Percentiles rank a stretch among this genome's conserved stretches.
Conservation (phyloP, 2,797 vertebrate genomes). For the Phalloptychus januarius region DNA sequence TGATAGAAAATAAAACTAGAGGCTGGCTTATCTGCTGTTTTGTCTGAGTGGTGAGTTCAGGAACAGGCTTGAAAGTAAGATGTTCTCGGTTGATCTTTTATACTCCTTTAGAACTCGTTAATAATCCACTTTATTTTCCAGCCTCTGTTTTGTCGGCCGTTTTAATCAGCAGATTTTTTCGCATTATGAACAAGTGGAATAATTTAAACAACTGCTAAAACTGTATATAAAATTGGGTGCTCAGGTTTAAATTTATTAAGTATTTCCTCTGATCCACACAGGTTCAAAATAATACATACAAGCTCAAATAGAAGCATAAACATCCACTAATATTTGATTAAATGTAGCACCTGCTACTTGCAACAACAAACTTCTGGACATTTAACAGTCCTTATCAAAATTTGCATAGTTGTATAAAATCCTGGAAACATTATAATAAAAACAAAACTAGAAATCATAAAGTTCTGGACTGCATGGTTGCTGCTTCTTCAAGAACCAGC, state of each 20-base stretch:
- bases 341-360: not conserved
- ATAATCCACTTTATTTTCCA: not conserved
- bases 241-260: not conserved
- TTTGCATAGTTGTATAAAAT: not conserved
- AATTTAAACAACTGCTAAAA: not conserved
- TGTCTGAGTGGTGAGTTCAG: not conserved
- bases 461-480: not conserved
- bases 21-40: constrained; percentile 3
- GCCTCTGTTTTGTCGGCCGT: not conserved
- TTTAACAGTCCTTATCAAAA: not conserved
- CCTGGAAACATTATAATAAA: not conserved
- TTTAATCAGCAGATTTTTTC: not conserved
- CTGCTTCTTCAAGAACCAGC: not conserved
- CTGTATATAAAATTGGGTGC: not conserved
- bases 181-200: not conserved
- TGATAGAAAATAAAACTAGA: constrained; percentile 30
- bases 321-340: not conserved
- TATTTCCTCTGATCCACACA: not conserved
- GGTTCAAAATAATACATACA: not conserved
- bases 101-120: not conserved
- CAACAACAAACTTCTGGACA: not conserved
- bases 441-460: not conserved
- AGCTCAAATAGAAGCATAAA: not conserved
- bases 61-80: not conserved
- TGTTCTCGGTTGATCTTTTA: not conserved